These are phyloP conservation scores for Noctua janthe DNA, from an alignment of 2,888 invertebrate species.

Conservation along the genomic window DNA sequence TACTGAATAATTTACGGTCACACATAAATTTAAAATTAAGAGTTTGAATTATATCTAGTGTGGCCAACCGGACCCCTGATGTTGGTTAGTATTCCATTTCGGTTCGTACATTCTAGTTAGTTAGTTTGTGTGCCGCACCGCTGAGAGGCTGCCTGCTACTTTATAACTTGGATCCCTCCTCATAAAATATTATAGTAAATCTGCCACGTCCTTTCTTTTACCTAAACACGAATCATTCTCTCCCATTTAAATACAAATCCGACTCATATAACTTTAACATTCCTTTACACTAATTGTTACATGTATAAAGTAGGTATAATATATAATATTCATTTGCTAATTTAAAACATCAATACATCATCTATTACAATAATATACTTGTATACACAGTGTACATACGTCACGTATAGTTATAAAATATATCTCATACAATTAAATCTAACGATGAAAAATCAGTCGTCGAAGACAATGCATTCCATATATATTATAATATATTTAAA, in stretches of 20 bases:
- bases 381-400: conserved; percentile 78
- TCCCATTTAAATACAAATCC: conserved; percentile 56
- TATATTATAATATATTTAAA: conserved; percentile 67
- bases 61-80: conserved; percentile 32
- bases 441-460: conserved; percentile 88
- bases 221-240: conserved; percentile 44
- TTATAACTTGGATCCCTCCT: conserved; percentile 38
- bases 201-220: conserved; percentile 32
- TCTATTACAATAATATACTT: conserved; percentile 77
- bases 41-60: conserved; percentile 58
- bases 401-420: conserved; percentile 83
- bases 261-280: conserved; percentile 48
- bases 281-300: conserved; percentile 67
- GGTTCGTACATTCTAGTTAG: conserved; percentile 32
- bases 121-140: conserved; percentile 33
- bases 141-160: conserved; percentile 24
- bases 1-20: conserved; percentile 57
- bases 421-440: conserved; percentile 78
- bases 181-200: conserved; percentile 46
- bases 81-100: conserved; percentile 36
- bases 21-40: conserved; percentile 63
- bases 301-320: conserved; percentile 74
- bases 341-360: conserved; percentile 78
- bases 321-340: conserved; percentile 77
- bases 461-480: conserved; percentile 78